phyloP scores from a whole-genome alignment of 2,113 vertebrate species.

The Oreotrochilus melanogaster region DNA sequence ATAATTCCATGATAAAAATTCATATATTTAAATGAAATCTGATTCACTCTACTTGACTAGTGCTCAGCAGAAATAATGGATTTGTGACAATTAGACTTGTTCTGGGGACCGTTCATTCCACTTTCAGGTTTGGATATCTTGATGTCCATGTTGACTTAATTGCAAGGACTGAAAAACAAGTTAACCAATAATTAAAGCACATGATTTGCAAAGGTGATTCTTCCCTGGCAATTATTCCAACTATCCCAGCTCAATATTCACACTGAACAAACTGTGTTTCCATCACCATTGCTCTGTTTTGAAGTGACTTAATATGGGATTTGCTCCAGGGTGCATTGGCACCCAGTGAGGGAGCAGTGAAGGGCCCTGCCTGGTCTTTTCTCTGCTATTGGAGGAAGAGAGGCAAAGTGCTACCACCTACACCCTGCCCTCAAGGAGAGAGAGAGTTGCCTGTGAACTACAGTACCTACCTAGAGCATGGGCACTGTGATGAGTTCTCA shows the following conservation, averaged over 20 bases:
- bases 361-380: background rate
- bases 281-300: background rate
- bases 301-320: background rate
- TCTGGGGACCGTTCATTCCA: background rate
- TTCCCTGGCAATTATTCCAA: slow-evolving; percentile 27
- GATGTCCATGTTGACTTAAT: background rate
- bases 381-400: background rate
- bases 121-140: background rate
- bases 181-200: slow-evolving; percentile 31
- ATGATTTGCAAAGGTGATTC: slow-evolving; percentile 21
- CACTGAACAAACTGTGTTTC: background rate
- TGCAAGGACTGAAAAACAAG: background rate
- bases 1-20: background rate
- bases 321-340: background rate
- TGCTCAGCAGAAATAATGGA: background rate
- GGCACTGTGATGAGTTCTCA: background rate
- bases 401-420: background rate
- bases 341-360: fast-evolving
- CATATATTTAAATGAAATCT: background rate
- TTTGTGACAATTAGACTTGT: background rate
- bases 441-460: background rate
- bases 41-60: background rate
- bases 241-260: slow-evolving; percentile 39
- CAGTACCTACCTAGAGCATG: background rate
- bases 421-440: background rate